Evolutionary conservation across 2,113 vertebrate genomes (phyloP), one percentile per base, ranked within the genome.

Genomic region (Phylloscopus trochiloides): DNA sequence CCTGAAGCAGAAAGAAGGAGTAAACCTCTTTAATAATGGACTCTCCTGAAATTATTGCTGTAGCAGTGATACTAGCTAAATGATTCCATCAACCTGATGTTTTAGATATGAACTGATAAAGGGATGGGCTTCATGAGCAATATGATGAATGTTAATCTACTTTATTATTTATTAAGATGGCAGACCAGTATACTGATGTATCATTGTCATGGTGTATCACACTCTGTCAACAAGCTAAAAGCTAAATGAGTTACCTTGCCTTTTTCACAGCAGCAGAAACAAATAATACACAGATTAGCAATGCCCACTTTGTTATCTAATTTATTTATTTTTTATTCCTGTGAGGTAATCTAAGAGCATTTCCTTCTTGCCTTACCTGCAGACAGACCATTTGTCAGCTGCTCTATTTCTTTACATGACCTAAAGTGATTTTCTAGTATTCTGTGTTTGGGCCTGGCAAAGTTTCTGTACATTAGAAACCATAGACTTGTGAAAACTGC

Each of bases 71-170:
- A 72, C 79, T 92, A 85, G 34, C 34, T 82, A 55, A 54, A 21
- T 83, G 28, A 50, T 55, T 82, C 55, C 42, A 29, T 86, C 62
- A 77, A 29, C n/a, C 51, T 20, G 10, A 40, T 57, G 57, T 90
- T 94, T 88, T 77, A 71, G 47, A 61, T 42, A 40, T 48, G 77
- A 91, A 92, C 12, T 62, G 75, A 76, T 91, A 77, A 73, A 95
- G 90, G 72, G 47, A 83, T 92, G 29, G 70, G 31, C 72, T 95
- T 95, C 17, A 65, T 90, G 78, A 95, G 43, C 47, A 65, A 66
- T 90, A 54, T 55, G 71, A 96, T 83, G 82, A 91, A 93, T 94
- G 54, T 31, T 96, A 95, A 96, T 92, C 24, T 78, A 10, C 43
- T 45, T 19, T 59, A 62, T 73, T 70, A 86, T 95, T 94, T 94